Conservation (phyloP, 2,888 invertebrate species). For the Yponomeuta malinellus region DNA sequence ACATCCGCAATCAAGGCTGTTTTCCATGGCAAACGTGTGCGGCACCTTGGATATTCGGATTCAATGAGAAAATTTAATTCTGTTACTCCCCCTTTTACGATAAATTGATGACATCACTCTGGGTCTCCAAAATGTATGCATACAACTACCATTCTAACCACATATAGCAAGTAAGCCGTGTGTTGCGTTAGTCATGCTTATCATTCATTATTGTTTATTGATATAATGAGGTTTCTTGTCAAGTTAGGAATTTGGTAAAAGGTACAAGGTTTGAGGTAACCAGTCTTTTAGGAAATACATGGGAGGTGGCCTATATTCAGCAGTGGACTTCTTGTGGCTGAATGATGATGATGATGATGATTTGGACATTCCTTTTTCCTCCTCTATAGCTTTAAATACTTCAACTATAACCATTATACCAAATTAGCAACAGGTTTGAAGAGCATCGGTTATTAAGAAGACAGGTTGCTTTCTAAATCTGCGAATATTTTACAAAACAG, state of each 20-base stretch:
- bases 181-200: not conserved
- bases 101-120: slow-evolving; percentile 3
- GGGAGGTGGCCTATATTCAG: too few relatives aligned
- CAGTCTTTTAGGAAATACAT: too few relatives aligned
- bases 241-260: not conserved
- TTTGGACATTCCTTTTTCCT: not conserved
- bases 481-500: too few relatives aligned
- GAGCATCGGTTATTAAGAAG: too few relatives aligned
- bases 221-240: not conserved
- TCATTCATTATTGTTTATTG: not conserved
- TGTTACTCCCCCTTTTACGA: not conserved
- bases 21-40: slow-evolving; percentile 5
- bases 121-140: not conserved
- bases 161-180: not conserved
- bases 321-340: too few relatives aligned
- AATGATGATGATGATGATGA: not conserved
- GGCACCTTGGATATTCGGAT: not conserved
- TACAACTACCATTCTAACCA: not conserved
- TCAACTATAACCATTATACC: too few relatives aligned
- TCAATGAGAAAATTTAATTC: not conserved
- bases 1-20: not conserved
- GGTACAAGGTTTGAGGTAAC: not conserved
- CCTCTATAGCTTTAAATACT: not conserved
- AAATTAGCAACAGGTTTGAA: too few relatives aligned
- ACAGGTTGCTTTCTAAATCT: too few relatives aligned